Evolutionary conservation across 2,797 vertebrate species (phyloP), one percentile per base, ranked within the genome.

Genomic region (Glyptemys insculpta): DNA sequence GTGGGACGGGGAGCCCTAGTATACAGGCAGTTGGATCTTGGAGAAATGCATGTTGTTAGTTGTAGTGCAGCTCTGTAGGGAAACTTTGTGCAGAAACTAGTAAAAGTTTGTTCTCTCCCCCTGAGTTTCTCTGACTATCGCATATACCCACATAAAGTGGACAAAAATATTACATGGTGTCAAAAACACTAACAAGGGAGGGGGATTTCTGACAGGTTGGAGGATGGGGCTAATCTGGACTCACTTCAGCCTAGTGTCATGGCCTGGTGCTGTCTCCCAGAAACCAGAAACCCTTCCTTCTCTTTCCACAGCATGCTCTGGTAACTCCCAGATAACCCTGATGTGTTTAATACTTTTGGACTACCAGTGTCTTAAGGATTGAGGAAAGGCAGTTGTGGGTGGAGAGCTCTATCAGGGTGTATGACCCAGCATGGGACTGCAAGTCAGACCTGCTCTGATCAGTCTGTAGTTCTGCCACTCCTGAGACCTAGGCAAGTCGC

Each of bases 111-210:
- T 41, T 44, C 25, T 76, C 12, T 76, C 37, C 9, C 23, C 14
- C 41, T 29, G 74, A 29, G 44, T 29, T 56, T 31, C 25, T 54
- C 54, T 34, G 41, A 47, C 34, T 72, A 1, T 79, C 4, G 31
- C 59, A 5, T 4, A 11, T 15, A 0, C 1, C 21, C 14, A 0
- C 0, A 47, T 6, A 10, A 59, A 12, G 6, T 56, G 0, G 21
- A 0, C 15, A 4, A 8, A n/a, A 44, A 79, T 47, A 41, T 37
- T 9, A 72, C 65, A 72, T 41, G 37, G 21, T 72, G n/a, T 72
- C 65, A 37, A 37, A 68, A n/a, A 68, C 12, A 3, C 21, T 52
- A 62, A 31, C 31, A 12, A 8, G 12, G 49, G 50, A n/a, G 21
- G 15, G 19, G 7, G 31, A 19, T 34, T 5, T 19, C 29, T 25